Evolutionary conservation across 2,888 invertebrate genomes (phyloP).

Genomic region (Nomada fucata): DNA sequence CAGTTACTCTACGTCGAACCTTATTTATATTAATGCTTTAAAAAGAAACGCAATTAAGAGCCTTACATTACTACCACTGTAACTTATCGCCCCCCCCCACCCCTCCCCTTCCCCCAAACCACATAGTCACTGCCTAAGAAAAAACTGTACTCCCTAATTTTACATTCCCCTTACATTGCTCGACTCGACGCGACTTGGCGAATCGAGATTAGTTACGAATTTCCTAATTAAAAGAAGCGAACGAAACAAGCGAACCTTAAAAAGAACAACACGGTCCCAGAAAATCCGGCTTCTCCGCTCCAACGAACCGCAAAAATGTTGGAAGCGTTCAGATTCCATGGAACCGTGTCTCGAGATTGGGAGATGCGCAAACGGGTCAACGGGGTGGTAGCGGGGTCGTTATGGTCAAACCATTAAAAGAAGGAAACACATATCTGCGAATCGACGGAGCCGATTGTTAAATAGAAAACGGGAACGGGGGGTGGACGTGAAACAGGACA

Average conservation of each 20-base stretch:
- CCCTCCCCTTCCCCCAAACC: too few relatives aligned
- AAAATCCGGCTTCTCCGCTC: neutral
- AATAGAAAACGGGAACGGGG: conserved; percentile 8
- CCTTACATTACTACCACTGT: conserved; percentile 15
- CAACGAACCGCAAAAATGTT: neutral
- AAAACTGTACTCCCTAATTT: conserved; percentile 31
- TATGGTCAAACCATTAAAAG: conserved; percentile 28
- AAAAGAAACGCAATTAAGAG: conserved; percentile 26
- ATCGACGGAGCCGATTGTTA: conserved; percentile 20
- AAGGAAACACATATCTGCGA: conserved; percentile 8
- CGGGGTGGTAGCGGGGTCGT: neutral
- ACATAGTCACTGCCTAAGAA: conserved; percentile 11
- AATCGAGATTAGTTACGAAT: conserved; percentile 4
- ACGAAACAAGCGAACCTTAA: neutral
- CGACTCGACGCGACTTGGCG: neutral
- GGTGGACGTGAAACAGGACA: neutral
- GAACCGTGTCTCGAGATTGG: neutral
- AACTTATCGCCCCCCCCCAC: neutral
- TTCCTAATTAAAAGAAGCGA: neutral
- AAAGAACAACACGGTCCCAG: neutral
- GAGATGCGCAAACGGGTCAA: conserved; percentile 6
- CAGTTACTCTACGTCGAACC: conserved; percentile 14
- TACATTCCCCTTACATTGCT: conserved; percentile 3
- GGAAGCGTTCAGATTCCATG: neutral
- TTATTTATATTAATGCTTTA: conserved; percentile 18